These are phyloP conservation scores for Melanotaenia nigrans DNA, from an alignment of 2,797 vertebrate species.

Conservation along the genomic window DNA sequence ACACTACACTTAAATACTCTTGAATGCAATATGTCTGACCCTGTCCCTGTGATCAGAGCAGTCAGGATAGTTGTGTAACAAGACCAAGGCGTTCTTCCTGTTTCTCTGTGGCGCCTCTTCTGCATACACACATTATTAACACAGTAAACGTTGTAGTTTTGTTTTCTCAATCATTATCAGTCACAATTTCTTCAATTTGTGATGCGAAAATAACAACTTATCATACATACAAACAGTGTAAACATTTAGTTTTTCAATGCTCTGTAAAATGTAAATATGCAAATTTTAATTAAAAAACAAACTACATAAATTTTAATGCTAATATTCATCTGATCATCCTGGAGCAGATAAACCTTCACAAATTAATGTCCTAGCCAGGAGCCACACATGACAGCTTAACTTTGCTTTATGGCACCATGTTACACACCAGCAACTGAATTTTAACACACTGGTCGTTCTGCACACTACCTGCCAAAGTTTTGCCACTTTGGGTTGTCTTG, in stretches of 20 bases:
- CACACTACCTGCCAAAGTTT: too few relatives aligned
- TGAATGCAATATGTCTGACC: conserved; percentile 74
- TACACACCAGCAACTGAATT: too few relatives aligned
- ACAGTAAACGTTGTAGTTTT: background rate
- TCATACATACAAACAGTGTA: too few relatives aligned
- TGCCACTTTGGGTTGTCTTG: too few relatives aligned
- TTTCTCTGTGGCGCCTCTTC: conserved; percentile 12
- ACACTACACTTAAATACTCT: conserved; percentile 63
- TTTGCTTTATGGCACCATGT: too few relatives aligned
- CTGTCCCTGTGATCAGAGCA: conserved; percentile 72
- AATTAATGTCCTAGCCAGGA: too few relatives aligned
- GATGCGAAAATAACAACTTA: background rate
- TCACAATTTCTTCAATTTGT: background rate
- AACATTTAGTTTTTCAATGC: background rate
- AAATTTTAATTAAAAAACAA: too few relatives aligned
- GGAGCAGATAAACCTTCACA: too few relatives aligned
- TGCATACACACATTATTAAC: background rate
- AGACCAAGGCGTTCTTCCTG: conserved; percentile 45
- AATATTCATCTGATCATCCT: too few relatives aligned
- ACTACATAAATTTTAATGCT: background rate
- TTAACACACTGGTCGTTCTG: too few relatives aligned
- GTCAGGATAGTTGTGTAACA: conserved; percentile 34
- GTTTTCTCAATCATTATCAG: background rate
- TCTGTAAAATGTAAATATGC: background rate
- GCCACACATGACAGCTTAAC: too few relatives aligned